Conservation (phyloP, 2,797 vertebrate species). For the Thunnus albacares region DNA sequence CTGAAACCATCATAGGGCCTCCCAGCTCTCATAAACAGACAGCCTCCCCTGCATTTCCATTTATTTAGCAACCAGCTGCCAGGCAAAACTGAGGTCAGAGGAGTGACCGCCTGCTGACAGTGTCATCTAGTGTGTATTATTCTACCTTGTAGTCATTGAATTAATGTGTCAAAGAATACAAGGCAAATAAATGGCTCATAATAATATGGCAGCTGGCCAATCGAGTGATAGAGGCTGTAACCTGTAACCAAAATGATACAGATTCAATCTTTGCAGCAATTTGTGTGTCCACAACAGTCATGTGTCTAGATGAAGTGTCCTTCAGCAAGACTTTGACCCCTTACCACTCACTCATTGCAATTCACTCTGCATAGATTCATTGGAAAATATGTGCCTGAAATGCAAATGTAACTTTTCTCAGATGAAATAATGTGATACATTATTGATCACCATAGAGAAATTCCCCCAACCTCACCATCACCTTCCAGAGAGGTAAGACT, state of each 20-base stretch:
- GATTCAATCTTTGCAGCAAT: slow-evolving; percentile 39
- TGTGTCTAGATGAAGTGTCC: slow-evolving; percentile 39
- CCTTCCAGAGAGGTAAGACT: slow-evolving; percentile 7
- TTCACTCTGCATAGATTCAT: slow-evolving; percentile 33
- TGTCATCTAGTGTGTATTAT: slow-evolving; percentile 53
- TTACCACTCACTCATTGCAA: slow-evolving; percentile 44
- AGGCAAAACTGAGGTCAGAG: slow-evolving; percentile 72
- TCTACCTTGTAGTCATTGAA: slow-evolving; percentile 48
- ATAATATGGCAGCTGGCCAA: slow-evolving; percentile 45
- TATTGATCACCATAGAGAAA: slow-evolving; percentile 48
- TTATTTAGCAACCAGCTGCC: slow-evolving; percentile 80
- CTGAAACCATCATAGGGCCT: slow-evolving; percentile 68
- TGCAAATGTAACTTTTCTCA: slow-evolving; percentile 55
- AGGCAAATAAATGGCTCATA: slow-evolving; percentile 52
- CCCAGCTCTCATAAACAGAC: slow-evolving; percentile 64
- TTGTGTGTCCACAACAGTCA: slow-evolving; percentile 25
- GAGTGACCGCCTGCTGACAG: slow-evolving; percentile 52
- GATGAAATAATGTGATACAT: slow-evolving; percentile 49
- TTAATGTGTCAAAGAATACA: slow-evolving; percentile 63
- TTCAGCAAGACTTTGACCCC: slow-evolving; percentile 47
- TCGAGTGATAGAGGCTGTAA: slow-evolving; percentile 42
- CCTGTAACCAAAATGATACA: slow-evolving; percentile 45
- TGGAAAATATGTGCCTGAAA: slow-evolving; percentile 37
- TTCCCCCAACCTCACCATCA: background rate
- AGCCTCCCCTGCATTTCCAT: slow-evolving; percentile 66